Evolutionary conservation across 2,113 vertebrate species (phyloP).

Genomic region (Taurulus bubalis): DNA sequence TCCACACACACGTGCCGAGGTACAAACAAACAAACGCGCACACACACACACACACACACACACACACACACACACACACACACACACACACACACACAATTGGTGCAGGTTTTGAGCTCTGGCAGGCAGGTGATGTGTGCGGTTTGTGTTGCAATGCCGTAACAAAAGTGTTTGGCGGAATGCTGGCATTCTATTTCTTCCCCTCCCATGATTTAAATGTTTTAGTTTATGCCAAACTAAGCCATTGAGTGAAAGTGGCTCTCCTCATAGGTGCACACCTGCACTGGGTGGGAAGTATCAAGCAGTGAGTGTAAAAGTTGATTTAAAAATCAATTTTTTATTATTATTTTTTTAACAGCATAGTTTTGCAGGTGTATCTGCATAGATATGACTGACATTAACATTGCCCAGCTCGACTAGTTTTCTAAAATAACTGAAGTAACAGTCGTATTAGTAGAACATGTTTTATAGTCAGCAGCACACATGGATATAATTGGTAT

Average conservation of each 20-base stretch:
- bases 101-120: slow-evolving; percentile 16
- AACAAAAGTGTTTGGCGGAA: slow-evolving; percentile 42
- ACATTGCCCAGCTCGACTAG: too few species aligned
- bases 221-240: background rate
- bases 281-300: background rate
- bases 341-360: too few species aligned
- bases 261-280: background rate
- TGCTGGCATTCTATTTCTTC: slow-evolving; percentile 3
- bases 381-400: too few species aligned
- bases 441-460: too few species aligned
- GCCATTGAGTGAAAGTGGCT: background rate
- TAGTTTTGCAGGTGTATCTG: too few species aligned
- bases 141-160: slow-evolving; percentile 36
- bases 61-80: background rate
- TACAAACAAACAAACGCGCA: background rate
- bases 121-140: slow-evolving; percentile 28
- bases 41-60: too few species aligned
- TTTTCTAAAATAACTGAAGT: too few species aligned
- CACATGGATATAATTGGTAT: too few species aligned
- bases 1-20: background rate
- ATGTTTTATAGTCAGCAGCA: too few species aligned
- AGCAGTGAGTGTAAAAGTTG: background rate
- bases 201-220: background rate
- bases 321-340: background rate
- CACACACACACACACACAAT: background rate